Base-by-base conservation (phyloP, 2,113 vertebrate species). In the Onychostoma macrolepis region DNA sequence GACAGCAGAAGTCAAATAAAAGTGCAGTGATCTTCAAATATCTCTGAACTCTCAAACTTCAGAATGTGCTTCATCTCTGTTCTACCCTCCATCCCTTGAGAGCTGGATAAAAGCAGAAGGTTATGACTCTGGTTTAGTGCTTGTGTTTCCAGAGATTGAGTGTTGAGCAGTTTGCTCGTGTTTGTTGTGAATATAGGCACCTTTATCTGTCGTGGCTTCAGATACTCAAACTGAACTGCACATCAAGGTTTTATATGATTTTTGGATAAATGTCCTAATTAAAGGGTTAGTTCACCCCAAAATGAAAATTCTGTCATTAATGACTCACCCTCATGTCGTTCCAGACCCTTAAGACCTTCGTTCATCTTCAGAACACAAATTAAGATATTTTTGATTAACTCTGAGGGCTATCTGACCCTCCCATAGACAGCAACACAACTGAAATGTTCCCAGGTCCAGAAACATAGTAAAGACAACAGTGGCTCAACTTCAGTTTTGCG, bases 1-100 rank as follows among this genome's bases (percentile, higher is more conserved):
- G 48, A 65, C 58, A 45, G n/a, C 58, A 28, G 65, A 81, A 67
- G 36, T 81, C 58, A 30, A 45, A 81, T 45, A 81, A 45, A 67
- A 43, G 58, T 67, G 80, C 58, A 67, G 38, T 30, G 80, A 0
- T 81, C 80, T 45, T 81, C 24, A 63, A 63, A 41, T 28, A 43
- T 28, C 36, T 43, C 50, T 38, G 45, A 24, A 58, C 56, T 26
- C 50, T 80, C 77, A 36, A 80, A 80, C 28, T 56, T 56, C 50
- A 24, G 19, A 36, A 38, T 58, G 30, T 33, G 50, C 48, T 53
- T 56, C 10, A 21, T 58, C 77, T 56, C 30, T 36, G 50, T 58
- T 77, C n/a, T 8, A 45, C 24, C 38, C 24, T 45, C 72, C 72
- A 1, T 80, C 77, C 58, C 50, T 13, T 58, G 50, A 76, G 72